Evolutionary conservation across 2,888 invertebrate genomes (phyloP).

Genomic region (Doris montereyensis): DNA sequence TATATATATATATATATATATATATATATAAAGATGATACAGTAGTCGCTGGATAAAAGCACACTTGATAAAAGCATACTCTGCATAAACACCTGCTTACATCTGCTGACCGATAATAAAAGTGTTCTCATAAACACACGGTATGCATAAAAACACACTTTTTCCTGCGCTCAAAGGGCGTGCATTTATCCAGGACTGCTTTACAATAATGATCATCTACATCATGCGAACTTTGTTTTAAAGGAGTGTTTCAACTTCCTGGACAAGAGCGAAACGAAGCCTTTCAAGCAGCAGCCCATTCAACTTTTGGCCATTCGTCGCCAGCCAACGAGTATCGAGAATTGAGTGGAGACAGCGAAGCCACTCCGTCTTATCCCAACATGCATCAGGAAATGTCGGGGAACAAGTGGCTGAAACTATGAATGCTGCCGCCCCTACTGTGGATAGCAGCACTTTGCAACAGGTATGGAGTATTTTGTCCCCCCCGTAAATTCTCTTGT

Average conservation of each 20-base stretch:
- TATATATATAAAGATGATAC: no score
- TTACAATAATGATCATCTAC: not conserved
- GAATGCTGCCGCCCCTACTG: constrained; percentile 49
- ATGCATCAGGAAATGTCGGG: constrained; percentile 41
- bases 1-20: not conserved
- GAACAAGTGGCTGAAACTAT: constrained; percentile 39
- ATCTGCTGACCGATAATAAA: no score
- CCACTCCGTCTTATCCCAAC: constrained; percentile 50
- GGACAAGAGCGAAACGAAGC: constrained; percentile 24
- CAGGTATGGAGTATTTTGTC: no score
- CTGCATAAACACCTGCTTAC: no score
- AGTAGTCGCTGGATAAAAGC: no score
- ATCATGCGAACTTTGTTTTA: not conserved
- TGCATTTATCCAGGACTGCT: not conserved
- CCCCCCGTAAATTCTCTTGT: no score
- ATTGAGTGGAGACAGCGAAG: constrained; percentile 50
- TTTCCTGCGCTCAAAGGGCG: no score
- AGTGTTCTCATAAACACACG: no score
- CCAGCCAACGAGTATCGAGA: constrained; percentile 43
- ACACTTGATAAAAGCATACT: no score
- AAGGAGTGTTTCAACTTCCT: constrained; percentile 32
- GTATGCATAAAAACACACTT: no score
- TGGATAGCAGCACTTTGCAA: constrained; percentile 58
- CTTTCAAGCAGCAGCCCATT: constrained; percentile 54
- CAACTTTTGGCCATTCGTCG: constrained; percentile 54